Conservation (phyloP, 2,888 invertebrate species). For the Ashinkailepas kermadecensis region DNA sequence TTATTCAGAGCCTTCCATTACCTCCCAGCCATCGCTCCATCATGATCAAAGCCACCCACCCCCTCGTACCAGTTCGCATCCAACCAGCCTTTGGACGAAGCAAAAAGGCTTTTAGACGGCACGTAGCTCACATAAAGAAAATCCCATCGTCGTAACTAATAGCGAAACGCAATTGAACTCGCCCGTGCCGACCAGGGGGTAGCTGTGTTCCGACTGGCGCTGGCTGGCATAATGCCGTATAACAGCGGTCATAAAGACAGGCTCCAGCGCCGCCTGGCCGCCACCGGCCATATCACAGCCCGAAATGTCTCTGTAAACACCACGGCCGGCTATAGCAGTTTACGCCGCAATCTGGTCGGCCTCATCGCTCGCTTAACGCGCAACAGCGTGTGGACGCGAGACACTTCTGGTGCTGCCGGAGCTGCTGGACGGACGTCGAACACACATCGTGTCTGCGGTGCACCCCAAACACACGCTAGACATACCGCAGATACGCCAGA, state of each 20-base stretch:
- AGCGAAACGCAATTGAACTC: background rate
- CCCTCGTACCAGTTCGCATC: background rate
- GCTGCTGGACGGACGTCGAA: too few relatives aligned
- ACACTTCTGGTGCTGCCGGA: too few relatives aligned
- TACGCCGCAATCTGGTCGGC: background rate
- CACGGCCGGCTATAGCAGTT: background rate
- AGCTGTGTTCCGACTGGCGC: background rate
- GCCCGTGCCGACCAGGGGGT: background rate
- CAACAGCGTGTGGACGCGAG: too few relatives aligned
- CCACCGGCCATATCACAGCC: background rate
- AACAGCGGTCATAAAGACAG: background rate
- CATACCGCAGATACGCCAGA: too few relatives aligned
- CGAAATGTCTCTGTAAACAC: background rate
- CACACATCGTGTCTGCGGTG: too few relatives aligned
- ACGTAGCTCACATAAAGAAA: background rate
- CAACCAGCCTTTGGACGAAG: background rate
- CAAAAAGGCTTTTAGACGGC: conserved; percentile 11
- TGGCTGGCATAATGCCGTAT: background rate
- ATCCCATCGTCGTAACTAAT: background rate
- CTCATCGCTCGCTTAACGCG: background rate
- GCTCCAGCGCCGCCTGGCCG: background rate
- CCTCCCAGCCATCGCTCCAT: background rate
- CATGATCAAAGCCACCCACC: background rate
- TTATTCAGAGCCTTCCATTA: conserved; percentile 4
- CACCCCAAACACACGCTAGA: too few relatives aligned